Evolutionary conservation across 1,140 invertebrate genomes (phyloP).

Genomic region (Tyrophagus putrescentiae): DNA sequence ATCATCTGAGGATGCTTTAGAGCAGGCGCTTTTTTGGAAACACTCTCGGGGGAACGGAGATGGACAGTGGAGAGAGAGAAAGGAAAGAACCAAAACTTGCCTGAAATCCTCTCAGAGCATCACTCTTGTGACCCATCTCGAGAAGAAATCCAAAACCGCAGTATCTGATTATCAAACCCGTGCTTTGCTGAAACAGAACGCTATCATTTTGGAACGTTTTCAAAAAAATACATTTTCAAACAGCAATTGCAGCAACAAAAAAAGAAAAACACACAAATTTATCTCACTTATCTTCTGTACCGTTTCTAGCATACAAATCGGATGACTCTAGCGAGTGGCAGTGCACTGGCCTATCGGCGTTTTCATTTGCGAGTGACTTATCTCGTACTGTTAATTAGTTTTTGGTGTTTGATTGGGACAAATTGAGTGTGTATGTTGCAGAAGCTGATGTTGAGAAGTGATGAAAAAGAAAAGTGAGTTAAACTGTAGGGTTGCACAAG

Average conservation of each 20-base stretch:
- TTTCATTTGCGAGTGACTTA: constrained; percentile 1
- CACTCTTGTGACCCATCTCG: background rate
- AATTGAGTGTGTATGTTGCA: too few species aligned
- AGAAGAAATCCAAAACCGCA: too few species aligned
- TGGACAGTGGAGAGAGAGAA: background rate
- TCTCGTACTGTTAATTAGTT: too few species aligned
- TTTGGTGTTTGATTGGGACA: too few species aligned
- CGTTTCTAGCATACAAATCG: background rate
- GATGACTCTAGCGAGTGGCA: background rate
- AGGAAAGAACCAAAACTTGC: background rate
- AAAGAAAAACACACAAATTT: background rate
- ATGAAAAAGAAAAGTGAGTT: too few species aligned
- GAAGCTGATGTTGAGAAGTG: too few species aligned
- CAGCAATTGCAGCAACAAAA: background rate
- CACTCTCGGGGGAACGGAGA: too few species aligned
- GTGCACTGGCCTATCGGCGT: background rate
- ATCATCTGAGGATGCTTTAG: too few species aligned
- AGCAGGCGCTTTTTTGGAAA: too few species aligned
- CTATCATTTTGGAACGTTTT: background rate
- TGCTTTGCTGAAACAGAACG: background rate
- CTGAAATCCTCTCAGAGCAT: background rate
- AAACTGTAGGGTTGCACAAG: too few species aligned
- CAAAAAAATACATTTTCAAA: background rate
- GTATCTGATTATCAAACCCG: too few species aligned
- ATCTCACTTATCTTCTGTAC: background rate